phyloP scores from a whole-genome alignment of 2,888 invertebrate genomes.

The Trisateles emortualis region DNA sequence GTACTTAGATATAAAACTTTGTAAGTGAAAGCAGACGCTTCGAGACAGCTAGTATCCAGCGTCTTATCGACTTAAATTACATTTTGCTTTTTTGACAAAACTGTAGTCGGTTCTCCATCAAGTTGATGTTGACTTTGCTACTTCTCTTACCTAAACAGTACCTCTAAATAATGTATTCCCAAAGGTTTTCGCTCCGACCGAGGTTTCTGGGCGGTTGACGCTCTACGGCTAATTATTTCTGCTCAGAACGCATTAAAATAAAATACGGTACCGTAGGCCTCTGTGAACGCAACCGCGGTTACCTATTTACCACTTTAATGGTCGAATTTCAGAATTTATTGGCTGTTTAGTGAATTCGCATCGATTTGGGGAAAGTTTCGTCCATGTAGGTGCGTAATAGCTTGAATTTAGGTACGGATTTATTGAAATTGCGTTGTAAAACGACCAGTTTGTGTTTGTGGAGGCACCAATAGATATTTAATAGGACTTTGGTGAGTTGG shows the following conservation, averaged over 20 bases:
- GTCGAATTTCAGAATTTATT: constrained; percentile 42
- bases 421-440: constrained; percentile 20
- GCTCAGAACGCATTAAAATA: constrained; percentile 32
- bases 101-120: too few relatives aligned
- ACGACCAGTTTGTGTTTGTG: constrained; percentile 17
- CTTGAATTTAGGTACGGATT: constrained; percentile 14
- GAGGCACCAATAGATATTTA: constrained; percentile 8
- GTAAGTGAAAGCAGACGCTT: too few relatives aligned
- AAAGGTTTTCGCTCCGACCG: constrained; percentile 11
- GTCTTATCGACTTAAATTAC: too few relatives aligned
- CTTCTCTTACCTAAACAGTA: background rate
- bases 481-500: constrained; percentile 10
- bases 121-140: too few relatives aligned
- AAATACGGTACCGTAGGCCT: constrained; percentile 36
- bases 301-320: constrained; percentile 47
- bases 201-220: constrained; percentile 37
- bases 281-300: constrained; percentile 28
- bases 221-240: constrained; percentile 37
- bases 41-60: too few relatives aligned
- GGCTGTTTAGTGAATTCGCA: constrained; percentile 43
- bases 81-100: too few relatives aligned
- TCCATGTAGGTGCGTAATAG: constrained; percentile 26
- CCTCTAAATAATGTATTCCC: constrained; percentile 3
- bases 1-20: too few relatives aligned
- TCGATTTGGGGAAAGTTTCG: constrained; percentile 33